phyloP scores from a whole-genome alignment of 2,888 invertebrate genomes.

The Molorchus minor region DNA sequence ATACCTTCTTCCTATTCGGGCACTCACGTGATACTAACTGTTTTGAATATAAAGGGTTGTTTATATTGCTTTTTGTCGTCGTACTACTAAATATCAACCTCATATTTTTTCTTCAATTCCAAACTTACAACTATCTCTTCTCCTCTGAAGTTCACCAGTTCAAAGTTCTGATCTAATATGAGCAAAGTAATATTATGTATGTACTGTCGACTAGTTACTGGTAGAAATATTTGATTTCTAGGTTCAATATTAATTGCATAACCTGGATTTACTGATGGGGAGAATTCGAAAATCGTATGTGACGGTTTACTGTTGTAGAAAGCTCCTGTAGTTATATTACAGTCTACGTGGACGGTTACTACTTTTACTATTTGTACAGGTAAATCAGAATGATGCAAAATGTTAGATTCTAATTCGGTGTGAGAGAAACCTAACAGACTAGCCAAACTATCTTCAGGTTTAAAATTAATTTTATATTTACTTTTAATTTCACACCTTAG shows the following conservation, averaged over 20 bases:
- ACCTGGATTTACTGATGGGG: not conserved
- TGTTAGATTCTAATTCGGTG: slow-evolving; percentile 12
- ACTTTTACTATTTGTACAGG: slow-evolving; percentile 40
- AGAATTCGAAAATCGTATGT: too few species aligned
- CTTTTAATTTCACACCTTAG: too few species aligned
- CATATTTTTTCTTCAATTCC: slow-evolving; percentile 28
- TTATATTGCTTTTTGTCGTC: too few species aligned
- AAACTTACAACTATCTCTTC: slow-evolving; percentile 48
- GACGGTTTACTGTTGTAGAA: slow-evolving; percentile 48
- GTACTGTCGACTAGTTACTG: slow-evolving; percentile 24
- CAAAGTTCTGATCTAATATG: slow-evolving; percentile 43
- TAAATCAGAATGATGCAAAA: slow-evolving; percentile 36
- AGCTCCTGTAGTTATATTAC: slow-evolving; percentile 49
- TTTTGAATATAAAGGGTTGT: too few species aligned
- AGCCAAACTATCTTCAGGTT: not conserved
- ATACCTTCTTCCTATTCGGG: too few species aligned
- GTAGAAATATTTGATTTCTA: slow-evolving; percentile 53
- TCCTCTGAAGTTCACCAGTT: slow-evolving; percentile 41
- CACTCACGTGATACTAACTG: too few species aligned
- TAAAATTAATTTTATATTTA: not conserved
- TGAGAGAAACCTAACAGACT: not conserved
- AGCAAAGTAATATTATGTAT: slow-evolving; percentile 47
- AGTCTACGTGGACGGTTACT: slow-evolving; percentile 38
- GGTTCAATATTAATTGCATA: slow-evolving; percentile 40
- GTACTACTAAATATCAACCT: not conserved